Evolutionary conservation across 2,888 invertebrate species (phyloP).

Genomic region (Nemotelus nigrinus): DNA sequence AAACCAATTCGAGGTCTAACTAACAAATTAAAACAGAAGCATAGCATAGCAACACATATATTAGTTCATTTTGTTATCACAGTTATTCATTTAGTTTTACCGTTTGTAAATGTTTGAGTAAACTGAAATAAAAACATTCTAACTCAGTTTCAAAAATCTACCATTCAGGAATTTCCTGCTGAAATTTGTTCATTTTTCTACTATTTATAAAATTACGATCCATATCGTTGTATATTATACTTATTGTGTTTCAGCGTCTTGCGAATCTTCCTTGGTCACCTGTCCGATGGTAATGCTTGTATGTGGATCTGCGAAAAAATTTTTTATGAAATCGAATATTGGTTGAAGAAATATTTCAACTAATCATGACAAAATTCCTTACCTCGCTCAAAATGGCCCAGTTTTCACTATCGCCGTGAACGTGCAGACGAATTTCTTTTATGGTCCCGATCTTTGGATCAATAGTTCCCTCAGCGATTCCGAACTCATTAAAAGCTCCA

Average conservation of each 20-base stretch:
- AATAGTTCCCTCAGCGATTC: conserved; percentile 79
- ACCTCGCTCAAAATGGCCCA: conserved; percentile 95
- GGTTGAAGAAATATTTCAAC: background rate
- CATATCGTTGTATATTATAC: conserved; percentile 32
- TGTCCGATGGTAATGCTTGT: conserved; percentile 46
- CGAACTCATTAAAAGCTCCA: conserved; percentile 82
- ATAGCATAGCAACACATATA: conserved; percentile 27
- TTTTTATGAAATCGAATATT: background rate
- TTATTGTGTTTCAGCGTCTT: conserved; percentile 12
- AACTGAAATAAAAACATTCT: background rate
- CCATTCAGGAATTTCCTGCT: background rate
- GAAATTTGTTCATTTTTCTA: background rate
- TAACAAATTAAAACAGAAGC: conserved; percentile 5
- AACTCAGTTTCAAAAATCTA: background rate
- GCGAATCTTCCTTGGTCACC: conserved; percentile 49
- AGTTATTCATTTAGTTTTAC: conserved; percentile 36
- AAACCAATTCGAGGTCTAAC: background rate
- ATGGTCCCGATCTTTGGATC: conserved; percentile 76
- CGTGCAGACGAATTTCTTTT: conserved; percentile 77
- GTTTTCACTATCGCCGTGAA: conserved; percentile 82
- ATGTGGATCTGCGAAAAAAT: conserved; percentile 48
- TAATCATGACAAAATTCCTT: conserved; percentile 55
- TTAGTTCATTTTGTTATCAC: conserved; percentile 37
- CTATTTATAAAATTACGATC: conserved; percentile 27
- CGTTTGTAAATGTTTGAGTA: conserved; percentile 2